These are phyloP conservation scores for Zelleria hepariella DNA, from an alignment of 2,888 invertebrate species.

Conservation along the genomic window DNA sequence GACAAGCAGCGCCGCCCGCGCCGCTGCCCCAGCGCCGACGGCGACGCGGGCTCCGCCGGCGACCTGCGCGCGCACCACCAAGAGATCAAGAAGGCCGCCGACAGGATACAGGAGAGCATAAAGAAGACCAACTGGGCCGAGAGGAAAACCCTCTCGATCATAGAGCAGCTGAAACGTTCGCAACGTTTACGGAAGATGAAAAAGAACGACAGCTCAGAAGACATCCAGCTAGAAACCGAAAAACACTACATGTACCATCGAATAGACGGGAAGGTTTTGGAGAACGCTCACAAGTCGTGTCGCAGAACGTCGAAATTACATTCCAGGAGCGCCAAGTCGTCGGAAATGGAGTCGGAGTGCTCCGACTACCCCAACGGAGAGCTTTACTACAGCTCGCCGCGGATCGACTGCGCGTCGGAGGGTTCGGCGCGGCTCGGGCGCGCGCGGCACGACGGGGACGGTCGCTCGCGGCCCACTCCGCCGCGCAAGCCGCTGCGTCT, in stretches of 20 bases:
- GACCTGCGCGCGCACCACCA: constrained; percentile 30
- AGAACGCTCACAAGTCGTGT: constrained; percentile 69
- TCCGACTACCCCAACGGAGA: constrained; percentile 66
- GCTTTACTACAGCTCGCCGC: constrained; percentile 47
- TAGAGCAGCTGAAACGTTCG: constrained; percentile 59
- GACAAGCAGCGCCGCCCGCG: constrained; percentile 67
- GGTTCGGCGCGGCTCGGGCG: constrained; percentile 51
- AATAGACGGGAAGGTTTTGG: constrained; percentile 67
- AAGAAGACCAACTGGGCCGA: constrained; percentile 68
- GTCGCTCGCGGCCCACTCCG: constrained; percentile 79
- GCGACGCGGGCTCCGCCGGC: constrained; percentile 33
- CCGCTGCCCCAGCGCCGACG: constrained; percentile 44
- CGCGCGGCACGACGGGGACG: constrained; percentile 36
- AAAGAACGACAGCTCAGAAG: constrained; percentile 59
- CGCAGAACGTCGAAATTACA: constrained; percentile 58
- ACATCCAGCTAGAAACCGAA: constrained; percentile 62
- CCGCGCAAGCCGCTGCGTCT: constrained; percentile 88
- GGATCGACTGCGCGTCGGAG: constrained; percentile 73
- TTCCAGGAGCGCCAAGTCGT: constrained; percentile 77
- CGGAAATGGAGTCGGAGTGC: constrained; percentile 85
- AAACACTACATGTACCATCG: constrained; percentile 54
- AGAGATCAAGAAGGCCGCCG: constrained; percentile 53
- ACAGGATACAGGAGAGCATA: constrained; percentile 59
- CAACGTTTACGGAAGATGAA: constrained; percentile 54
- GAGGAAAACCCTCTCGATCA: constrained; percentile 58